A percentile compares a stretch with the other conserved stretches of the same genome.
Evolutionary conservation across 1,140 invertebrate genomes (phyloP).

Genomic region (Ips nitidus): DNA sequence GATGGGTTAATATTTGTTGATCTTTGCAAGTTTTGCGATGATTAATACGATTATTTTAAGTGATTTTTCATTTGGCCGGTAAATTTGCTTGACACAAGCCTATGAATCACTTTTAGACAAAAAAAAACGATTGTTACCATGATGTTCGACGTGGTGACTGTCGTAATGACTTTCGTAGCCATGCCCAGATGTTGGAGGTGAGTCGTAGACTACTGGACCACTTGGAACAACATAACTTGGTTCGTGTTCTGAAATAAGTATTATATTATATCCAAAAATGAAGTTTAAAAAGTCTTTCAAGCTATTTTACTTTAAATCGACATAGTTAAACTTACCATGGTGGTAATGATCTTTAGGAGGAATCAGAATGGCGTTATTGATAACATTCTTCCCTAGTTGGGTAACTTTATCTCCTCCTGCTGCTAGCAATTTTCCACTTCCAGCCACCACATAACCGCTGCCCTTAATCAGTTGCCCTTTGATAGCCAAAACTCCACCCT

Average conservation of each 20-base stretch:
- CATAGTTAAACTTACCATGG: constrained; percentile 26
- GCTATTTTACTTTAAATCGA: too few species aligned
- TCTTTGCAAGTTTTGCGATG: too few species aligned
- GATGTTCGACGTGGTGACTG: constrained; percentile 8
- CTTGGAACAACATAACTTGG: constrained; percentile 18
- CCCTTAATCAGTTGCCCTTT: constrained; percentile 84
- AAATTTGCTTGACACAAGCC: too few species aligned
- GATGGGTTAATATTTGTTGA: too few species aligned
- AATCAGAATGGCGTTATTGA: constrained; percentile 67
- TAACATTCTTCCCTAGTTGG: constrained; percentile 73
- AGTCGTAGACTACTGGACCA: constrained; percentile 22
- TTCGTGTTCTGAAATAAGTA: constrained; percentile 14
- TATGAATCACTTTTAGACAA: too few species aligned
- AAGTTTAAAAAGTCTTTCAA: not conserved
- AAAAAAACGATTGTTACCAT: constrained; percentile 6
- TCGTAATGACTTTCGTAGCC: constrained; percentile 29
- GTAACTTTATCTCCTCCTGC: constrained; percentile 73
- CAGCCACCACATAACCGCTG: constrained; percentile 71
- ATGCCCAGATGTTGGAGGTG: constrained; percentile 19
- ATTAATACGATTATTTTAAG: too few species aligned
- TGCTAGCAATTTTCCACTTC: constrained; percentile 71
- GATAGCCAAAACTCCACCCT: constrained; percentile 78
- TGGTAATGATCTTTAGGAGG: constrained; percentile 50
- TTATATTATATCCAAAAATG: not conserved
- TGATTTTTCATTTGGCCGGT: too few species aligned